A percentile compares a stretch with the other conserved stretches of the same genome.
Conservation (phyloP, 2,888 invertebrate genomes). For the Noctua janthe region DNA sequence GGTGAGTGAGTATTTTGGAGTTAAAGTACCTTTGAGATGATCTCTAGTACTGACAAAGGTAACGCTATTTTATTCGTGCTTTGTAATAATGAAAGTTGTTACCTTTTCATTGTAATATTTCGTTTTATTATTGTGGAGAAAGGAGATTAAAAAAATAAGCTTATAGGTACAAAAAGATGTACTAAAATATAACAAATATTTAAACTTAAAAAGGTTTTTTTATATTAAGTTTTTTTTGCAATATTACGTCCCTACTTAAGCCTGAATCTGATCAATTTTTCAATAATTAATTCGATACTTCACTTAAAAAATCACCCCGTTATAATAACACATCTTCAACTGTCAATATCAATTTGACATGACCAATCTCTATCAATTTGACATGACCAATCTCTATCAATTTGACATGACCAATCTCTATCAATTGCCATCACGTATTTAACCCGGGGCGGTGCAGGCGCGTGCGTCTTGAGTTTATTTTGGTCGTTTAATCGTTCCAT, state of each 20-base stretch:
- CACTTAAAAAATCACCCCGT: neutral
- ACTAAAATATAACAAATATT: neutral
- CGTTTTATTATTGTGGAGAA: neutral
- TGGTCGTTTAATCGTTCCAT: constrained; percentile 53
- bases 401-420: constrained; percentile 50
- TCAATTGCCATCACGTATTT: constrained; percentile 57
- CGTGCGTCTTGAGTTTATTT: constrained; percentile 67
- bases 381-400: constrained; percentile 46
- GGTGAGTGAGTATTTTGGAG: neutral
- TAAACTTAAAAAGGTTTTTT: neutral
- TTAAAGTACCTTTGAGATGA: neutral
- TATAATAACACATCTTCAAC: neutral
- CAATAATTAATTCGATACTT: neutral
- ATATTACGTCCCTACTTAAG: neutral
- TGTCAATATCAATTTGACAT: constrained; percentile 45
- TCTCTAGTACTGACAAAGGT: neutral
- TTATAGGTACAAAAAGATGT: neutral
- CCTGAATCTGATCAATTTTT: neutral
- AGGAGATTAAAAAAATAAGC: neutral
- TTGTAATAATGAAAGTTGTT: neutral
- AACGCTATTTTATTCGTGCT: neutral
- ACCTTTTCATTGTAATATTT: neutral
- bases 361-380: constrained; percentile 43
- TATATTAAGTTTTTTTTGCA: too few relatives aligned
- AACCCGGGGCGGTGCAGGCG: constrained; percentile 56